Conservation (phyloP, 2,113 vertebrate genomes). For the Saguinus midas region DNA sequence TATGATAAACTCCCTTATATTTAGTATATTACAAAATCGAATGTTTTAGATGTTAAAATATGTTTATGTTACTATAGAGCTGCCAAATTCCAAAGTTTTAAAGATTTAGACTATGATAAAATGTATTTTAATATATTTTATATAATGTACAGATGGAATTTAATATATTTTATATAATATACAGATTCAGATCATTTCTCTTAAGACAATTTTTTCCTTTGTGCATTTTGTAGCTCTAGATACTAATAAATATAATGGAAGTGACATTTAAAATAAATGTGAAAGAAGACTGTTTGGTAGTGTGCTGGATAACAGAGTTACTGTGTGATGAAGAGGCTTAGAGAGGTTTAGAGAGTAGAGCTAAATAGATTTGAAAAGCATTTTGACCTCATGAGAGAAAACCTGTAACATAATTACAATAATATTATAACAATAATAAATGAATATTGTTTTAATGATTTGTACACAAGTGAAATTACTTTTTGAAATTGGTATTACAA, state of each 20-base stretch:
- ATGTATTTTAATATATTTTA: not conserved
- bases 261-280: not conserved
- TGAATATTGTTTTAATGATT: not conserved
- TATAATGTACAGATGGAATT: too few species aligned
- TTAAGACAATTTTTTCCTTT: not conserved
- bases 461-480: not conserved
- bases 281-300: not conserved
- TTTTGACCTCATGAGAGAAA: not conserved
- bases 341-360: not conserved
- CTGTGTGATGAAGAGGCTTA: not conserved
- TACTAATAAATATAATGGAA: not conserved
- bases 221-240: not conserved
- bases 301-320: not conserved
- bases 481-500: not conserved
- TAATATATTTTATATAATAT: too few species aligned
- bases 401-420: not conserved
- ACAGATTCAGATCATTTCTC: not conserved
- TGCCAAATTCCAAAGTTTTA: not conserved
- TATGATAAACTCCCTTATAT: not conserved
- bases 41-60: not conserved
- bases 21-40: not conserved
- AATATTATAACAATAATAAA: not conserved
- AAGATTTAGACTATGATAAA: not conserved
- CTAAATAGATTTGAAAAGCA: not conserved
- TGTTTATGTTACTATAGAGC: not conserved